Evolutionary conservation across 2,888 invertebrate species (phyloP).

Genomic region (Aphodius sticticus): DNA sequence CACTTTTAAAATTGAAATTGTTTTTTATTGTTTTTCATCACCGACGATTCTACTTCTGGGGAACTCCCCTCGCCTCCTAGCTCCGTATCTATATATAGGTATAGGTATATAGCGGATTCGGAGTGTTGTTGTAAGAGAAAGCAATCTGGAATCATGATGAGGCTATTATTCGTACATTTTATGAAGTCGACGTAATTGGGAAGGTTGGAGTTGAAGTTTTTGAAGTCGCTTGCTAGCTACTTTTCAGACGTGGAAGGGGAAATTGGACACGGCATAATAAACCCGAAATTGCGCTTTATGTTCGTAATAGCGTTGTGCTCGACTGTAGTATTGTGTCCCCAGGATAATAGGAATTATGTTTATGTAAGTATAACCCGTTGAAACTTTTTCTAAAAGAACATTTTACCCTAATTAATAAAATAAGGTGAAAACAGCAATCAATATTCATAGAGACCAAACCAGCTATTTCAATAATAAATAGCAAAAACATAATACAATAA

Average conservation of each 20-base stretch:
- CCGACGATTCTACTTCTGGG: conserved; percentile 4
- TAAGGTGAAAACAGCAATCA: no score
- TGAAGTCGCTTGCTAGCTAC: neutral
- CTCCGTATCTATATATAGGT: neutral
- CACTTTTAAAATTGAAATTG: conserved; percentile 12
- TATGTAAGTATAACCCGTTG: neutral
- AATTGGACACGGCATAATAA: neutral
- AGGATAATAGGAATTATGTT: neutral
- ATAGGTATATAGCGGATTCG: neutral
- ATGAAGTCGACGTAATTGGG: neutral
- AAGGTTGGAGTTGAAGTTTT: neutral
- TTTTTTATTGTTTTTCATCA: conserved; percentile 9
- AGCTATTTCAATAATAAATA: no score
- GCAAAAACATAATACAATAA: no score
- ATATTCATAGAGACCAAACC: no score
- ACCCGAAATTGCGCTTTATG: neutral
- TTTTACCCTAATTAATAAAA: no score
- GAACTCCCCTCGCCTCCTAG: neutral
- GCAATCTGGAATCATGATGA: conserved; percentile 4
- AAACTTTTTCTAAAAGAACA: no score
- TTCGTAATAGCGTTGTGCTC: neutral
- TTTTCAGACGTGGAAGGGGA: neutral
- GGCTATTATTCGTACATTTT: conserved; percentile 4
- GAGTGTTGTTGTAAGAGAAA: neutral
- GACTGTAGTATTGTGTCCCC: neutral